phyloP scores from a whole-genome alignment of 2,113 vertebrate species.

The Drymodes brunneopygia region DNA sequence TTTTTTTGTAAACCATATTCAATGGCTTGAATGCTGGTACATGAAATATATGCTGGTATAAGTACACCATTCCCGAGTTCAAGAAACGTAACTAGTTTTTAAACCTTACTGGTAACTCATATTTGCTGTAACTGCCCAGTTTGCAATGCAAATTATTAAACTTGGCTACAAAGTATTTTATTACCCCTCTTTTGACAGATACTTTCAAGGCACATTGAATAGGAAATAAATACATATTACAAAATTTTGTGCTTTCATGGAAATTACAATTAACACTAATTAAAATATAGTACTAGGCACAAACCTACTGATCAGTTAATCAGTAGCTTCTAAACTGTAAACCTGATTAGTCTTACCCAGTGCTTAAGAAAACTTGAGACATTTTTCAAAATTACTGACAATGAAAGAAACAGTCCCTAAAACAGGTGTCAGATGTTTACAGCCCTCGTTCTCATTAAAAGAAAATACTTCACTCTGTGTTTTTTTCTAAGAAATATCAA shows the following conservation, averaged over 20 bases:
- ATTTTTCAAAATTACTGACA: background rate
- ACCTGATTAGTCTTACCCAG: background rate
- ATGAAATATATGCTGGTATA: background rate
- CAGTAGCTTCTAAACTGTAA: background rate
- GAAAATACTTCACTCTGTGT: background rate
- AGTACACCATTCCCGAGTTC: background rate
- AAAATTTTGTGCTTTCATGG: background rate
- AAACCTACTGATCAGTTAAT: background rate
- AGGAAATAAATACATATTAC: background rate
- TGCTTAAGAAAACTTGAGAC: background rate
- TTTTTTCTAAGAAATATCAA: background rate
- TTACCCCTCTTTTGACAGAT: background rate
- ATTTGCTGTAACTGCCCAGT: background rate
- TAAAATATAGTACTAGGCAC: background rate
- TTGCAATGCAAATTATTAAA: background rate
- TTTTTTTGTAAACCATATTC: background rate
- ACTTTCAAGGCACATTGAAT: background rate
- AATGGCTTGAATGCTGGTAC: background rate
- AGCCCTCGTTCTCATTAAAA: background rate
- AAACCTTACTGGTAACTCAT: background rate
- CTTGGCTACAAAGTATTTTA: background rate
- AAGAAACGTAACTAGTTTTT: background rate
- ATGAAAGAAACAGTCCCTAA: background rate
- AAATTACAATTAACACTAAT: background rate
- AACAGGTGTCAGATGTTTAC: background rate